Evolutionary conservation across 1,140 invertebrate species (phyloP), one percentile per base, ranked within the genome.

Genomic region (Caligus rogercresseyi): DNA sequence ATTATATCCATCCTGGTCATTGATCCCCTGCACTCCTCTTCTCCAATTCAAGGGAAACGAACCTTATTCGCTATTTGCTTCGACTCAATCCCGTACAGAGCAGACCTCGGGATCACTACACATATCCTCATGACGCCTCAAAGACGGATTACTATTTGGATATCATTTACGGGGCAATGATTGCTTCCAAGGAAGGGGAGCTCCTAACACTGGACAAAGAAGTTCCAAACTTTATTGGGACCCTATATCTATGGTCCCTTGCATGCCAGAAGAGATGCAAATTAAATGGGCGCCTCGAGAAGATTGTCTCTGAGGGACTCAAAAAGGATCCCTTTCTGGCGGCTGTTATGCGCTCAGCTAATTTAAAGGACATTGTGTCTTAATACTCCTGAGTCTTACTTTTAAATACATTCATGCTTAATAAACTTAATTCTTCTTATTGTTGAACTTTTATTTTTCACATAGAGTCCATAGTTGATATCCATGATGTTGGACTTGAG

Each of bases 31-130:
- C 68, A 67, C 3, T 67, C 64, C 14, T 71, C 76, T 53, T 69
- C 67, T n/a, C 54, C 62, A 14, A 74, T 81, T 26, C 52, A 67
- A 18, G 79, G 79, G 72, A 77, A 65, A 71, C 74, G 13, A 79
- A 78, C 59, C 71, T 79, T 54, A 74, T 74, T 14, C 69, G 78
- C 11, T 79, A 76, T 58, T 67, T 81, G 1, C 73, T 73, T 66
- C 74, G 79, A 4, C 60, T 78, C 1, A 66, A 79, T 1, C 73
- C 76, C 65, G 69, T n/a, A n/a, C n/a, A n/a, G n/a, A n/a, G n/a
- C n/a, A n/a, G n/a, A n/a, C n/a, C n/a, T n/a, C n/a, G n/a, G n/a
- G n/a, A n/a, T n/a, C n/a, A n/a, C n/a, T n/a, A n/a, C n/a, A n/a
- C n/a, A n/a, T n/a, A n/a, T n/a, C n/a, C n/a, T n/a, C n/a, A n/a